Conservation (phyloP, 2,797 vertebrate genomes). For the Hozukius guyotensis region DNA sequence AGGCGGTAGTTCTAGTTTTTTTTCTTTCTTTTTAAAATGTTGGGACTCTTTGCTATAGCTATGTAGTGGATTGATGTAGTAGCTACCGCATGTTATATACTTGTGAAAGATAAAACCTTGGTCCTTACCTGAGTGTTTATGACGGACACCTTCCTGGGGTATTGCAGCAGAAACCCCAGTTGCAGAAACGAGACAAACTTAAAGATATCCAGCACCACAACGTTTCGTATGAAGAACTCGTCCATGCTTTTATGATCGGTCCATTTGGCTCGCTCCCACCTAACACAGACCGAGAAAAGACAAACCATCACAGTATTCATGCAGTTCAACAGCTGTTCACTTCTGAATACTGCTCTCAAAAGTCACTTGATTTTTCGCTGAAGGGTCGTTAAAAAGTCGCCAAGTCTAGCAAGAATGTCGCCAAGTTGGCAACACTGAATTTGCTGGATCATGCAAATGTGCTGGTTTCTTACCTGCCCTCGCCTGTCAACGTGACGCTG, state of each 20-base stretch:
- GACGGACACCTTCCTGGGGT: conserved; percentile 63
- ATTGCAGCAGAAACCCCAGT: conserved; percentile 51
- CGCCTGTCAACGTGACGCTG: conserved; percentile 15
- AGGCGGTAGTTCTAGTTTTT: background rate
- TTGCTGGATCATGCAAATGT: background rate
- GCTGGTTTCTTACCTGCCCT: conserved; percentile 47
- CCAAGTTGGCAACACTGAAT: background rate
- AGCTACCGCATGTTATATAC: too few relatives aligned
- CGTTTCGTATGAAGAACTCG: conserved; percentile 1
- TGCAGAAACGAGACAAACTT: conserved; percentile 41
- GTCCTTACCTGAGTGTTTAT: conserved; percentile 55
- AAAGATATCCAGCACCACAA: conserved; percentile 31
- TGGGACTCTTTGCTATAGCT: background rate
- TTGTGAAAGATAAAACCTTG: background rate
- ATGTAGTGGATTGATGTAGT: background rate
- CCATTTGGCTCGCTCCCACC: conserved; percentile 45
- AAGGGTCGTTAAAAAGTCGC: background rate
- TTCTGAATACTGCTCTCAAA: background rate
- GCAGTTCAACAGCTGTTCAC: background rate
- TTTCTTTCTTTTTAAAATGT: background rate
- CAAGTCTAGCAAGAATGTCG: background rate
- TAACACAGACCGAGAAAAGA: background rate
- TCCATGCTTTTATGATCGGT: conserved; percentile 51
- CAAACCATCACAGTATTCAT: background rate
- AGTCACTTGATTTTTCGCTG: background rate